phyloP scores from a whole-genome alignment of 2,113 vertebrate species.

The Bombycilla garrulus region DNA sequence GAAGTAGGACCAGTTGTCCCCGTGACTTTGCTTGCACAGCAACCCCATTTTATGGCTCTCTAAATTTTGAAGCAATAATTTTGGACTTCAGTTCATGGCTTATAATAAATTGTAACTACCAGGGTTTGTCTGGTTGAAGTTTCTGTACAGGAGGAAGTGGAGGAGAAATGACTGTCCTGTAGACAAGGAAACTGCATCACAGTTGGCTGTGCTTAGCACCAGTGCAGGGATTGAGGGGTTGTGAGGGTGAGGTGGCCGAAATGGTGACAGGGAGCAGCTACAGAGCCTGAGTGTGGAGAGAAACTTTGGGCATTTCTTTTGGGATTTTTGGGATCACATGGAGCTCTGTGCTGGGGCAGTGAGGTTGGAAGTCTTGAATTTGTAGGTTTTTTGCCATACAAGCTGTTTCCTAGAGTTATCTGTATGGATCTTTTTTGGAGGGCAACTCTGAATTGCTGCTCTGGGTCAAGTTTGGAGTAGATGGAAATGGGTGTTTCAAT shows the following conservation, averaged over 20 bases:
- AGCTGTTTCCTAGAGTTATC: neutral
- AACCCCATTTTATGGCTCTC: neutral
- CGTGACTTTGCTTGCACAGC: neutral
- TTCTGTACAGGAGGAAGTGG: neutral
- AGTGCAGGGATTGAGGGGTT: accelerated
- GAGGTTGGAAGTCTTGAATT: neutral
- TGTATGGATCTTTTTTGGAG: neutral
- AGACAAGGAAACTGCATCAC: accelerated
- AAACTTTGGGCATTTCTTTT: neutral
- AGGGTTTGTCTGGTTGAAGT: neutral
- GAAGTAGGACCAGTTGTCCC: neutral
- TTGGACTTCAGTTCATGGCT: neutral
- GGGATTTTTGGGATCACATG: neutral
- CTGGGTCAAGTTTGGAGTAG: neutral
- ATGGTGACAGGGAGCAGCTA: accelerated
- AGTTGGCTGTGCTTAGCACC: neutral
- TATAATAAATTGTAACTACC: neutral
- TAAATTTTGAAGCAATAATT: neutral
- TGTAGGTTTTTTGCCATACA: neutral
- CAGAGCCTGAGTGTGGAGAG: neutral
- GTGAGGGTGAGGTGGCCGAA: neutral
- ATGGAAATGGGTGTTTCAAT: neutral
- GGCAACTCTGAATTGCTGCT: neutral
- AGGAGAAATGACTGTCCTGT: neutral
- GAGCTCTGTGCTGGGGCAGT: neutral